Conservation (phyloP, 2,797 vertebrate species). For the Dromococcyx pavoninus region DNA sequence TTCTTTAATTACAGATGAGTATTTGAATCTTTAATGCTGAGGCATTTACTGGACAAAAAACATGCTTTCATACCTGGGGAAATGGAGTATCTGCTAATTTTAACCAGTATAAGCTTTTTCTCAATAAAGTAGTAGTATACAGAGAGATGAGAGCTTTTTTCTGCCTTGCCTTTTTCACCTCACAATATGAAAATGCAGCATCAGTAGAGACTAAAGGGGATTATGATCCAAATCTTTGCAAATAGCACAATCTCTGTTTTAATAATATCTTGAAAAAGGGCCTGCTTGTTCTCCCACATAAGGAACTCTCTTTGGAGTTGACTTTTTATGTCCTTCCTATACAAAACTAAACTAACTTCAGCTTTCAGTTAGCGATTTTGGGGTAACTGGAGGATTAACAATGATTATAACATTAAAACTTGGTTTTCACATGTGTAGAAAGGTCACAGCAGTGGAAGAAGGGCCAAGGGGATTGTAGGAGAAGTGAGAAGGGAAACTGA, state of each 20-base stretch:
- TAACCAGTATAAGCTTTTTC: neutral
- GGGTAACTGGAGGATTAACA: neutral
- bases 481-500: neutral
- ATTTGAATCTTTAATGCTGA: neutral
- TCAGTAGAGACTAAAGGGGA: neutral
- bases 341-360: neutral
- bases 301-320: neutral
- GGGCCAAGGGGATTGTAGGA: neutral
- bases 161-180: neutral
- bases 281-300: neutral
- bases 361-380: neutral
- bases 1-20: neutral
- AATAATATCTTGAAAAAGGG: neutral
- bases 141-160: neutral
- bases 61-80: neutral
- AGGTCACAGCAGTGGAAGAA: neutral
- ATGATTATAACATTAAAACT: neutral
- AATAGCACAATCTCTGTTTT: neutral
- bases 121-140: neutral
- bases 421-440: neutral
- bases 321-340: neutral
- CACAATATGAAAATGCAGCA: neutral
- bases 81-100: neutral
- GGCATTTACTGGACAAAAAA: neutral
- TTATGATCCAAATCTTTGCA: neutral